phyloP scores from a whole-genome alignment of 1,140 invertebrate genomes.

The Drosophila suzukii region DNA sequence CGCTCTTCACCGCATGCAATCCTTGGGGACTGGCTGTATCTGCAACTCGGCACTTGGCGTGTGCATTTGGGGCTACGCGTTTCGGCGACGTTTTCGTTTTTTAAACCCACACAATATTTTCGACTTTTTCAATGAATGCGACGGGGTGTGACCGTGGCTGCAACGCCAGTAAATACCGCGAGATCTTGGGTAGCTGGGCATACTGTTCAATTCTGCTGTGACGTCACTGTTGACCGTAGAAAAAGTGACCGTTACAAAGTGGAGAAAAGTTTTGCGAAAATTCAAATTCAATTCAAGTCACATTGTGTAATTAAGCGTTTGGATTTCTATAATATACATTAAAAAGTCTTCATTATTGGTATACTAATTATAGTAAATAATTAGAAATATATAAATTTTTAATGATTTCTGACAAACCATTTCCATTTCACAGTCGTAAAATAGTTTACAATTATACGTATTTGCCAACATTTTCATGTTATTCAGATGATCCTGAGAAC shows the following conservation, averaged over 20 bases:
- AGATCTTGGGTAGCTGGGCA: neutral
- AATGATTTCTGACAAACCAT: no score
- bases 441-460: no score
- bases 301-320: no score
- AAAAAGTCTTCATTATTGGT: no score
- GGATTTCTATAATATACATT: no score
- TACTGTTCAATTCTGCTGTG: neutral
- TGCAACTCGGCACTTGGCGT: conserved; percentile 9
- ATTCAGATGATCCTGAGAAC: no score
- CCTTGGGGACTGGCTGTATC: conserved; percentile 26
- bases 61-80: conserved; percentile 18
- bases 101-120: conserved; percentile 68
- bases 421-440: no score
- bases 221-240: neutral
- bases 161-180: conserved; percentile 3
- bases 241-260: neutral
- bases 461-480: no score
- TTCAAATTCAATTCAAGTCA: no score
- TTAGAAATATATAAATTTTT: no score
- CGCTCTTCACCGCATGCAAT: conserved; percentile 39
- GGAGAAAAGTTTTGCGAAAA: no score
- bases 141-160: conserved; percentile 1
- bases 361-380: no score
- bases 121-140: conserved; percentile 71
- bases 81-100: conserved; percentile 57